A percentile compares a stretch with the other conserved stretches of the same genome.
Conservation (phyloP, 2,888 invertebrate genomes). For the Cryptocheilus praepositus region DNA sequence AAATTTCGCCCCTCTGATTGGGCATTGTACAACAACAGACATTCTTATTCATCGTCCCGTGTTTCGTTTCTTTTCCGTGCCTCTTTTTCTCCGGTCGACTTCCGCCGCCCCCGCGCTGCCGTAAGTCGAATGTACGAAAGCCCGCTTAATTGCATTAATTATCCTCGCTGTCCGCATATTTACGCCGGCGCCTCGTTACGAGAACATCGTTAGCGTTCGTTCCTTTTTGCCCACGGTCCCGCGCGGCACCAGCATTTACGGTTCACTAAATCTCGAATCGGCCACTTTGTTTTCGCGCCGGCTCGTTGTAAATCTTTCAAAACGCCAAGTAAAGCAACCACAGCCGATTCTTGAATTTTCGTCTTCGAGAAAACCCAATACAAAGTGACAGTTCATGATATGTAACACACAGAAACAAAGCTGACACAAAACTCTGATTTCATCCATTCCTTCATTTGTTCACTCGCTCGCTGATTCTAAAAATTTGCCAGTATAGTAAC, state of each 20-base stretch:
- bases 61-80: neutral
- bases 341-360: neutral
- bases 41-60: too few relatives aligned
- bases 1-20: too few relatives aligned
- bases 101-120: conserved; percentile 17
- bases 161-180: conserved; percentile 43
- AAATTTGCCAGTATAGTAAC: too few relatives aligned
- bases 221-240: too few relatives aligned
- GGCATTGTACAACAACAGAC: too few relatives aligned
- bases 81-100: neutral
- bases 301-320: conserved; percentile 34
- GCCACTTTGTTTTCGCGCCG: conserved; percentile 50
- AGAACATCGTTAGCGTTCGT: too few relatives aligned
- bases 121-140: conserved; percentile 21
- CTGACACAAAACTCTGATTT: too few relatives aligned
- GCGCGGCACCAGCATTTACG: conserved; percentile 29
- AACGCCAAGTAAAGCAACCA: neutral
- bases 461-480: too few relatives aligned
- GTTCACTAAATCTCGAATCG: conserved; percentile 47
- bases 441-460: too few relatives aligned
- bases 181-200: conserved; percentile 22
- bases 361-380: too few relatives aligned
- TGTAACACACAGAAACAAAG: too few relatives aligned
- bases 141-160: conserved; percentile 55
- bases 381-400: too few relatives aligned